Percentiles rank a stretch among this genome's conserved stretches.
Evolutionary conservation across 2,113 vertebrate species (phyloP).

Genomic region (Periophthalmus modestus): DNA sequence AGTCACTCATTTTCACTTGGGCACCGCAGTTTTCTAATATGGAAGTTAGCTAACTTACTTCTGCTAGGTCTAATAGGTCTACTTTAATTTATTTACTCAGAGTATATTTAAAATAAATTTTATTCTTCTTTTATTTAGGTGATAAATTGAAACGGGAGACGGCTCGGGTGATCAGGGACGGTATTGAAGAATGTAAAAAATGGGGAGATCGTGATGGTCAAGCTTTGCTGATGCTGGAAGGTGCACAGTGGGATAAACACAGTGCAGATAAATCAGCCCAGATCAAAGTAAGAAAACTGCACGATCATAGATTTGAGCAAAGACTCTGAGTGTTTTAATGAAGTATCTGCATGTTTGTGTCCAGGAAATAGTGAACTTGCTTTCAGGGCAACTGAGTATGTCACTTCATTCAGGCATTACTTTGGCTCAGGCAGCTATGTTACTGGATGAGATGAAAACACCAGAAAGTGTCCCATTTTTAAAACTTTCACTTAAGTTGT

Average conservation of each 20-base stretch:
- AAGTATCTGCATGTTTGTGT: conserved; percentile 7
- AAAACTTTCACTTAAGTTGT: conserved; percentile 65
- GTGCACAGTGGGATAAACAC: conserved; percentile 78
- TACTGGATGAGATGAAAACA: conserved; percentile 64
- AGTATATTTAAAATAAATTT: neutral
- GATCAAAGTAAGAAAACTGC: neutral
- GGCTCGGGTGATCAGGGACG: conserved; percentile 77
- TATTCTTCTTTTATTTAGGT: conserved; percentile 46
- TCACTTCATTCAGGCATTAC: conserved; percentile 60
- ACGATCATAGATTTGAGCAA: neutral
- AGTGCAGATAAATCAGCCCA: conserved; percentile 44
- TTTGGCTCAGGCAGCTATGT: conserved; percentile 62
- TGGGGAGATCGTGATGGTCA: conserved; percentile 82
- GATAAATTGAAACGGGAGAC: conserved; percentile 74
- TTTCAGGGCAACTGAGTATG: conserved; percentile 56
- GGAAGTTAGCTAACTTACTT: no score
- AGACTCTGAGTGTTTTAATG: neutral
- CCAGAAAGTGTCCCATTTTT: conserved; percentile 44
- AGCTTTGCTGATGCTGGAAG: conserved; percentile 85
- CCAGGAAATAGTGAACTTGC: conserved; percentile 69
- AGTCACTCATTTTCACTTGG: no score
- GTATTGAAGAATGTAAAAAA: conserved; percentile 79
- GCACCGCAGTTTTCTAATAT: no score
- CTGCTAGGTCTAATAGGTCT: no score
- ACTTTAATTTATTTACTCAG: neutral